These are phyloP conservation scores for Cricetomys ansorgei DNA, from an alignment of 2,113 vertebrate genomes.

Conservation along the genomic window DNA sequence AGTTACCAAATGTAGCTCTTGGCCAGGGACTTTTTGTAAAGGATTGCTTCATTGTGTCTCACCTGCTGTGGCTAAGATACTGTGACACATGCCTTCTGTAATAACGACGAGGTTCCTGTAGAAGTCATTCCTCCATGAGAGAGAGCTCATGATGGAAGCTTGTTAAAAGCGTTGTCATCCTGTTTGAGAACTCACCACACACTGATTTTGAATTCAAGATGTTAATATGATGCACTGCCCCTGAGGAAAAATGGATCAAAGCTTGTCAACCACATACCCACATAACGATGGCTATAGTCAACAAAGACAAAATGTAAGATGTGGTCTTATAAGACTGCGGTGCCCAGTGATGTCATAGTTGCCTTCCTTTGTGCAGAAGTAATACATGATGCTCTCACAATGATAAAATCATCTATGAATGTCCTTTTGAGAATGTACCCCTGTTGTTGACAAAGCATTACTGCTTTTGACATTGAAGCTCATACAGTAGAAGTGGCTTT, in stretches of 20 bases:
- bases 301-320: not conserved
- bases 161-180: constrained; percentile 7
- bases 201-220: not conserved
- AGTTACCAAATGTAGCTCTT: constrained; percentile 38
- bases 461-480: constrained; percentile 12
- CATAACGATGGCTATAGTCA: not conserved
- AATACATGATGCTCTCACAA: not conserved
- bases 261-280: not conserved
- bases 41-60: constrained; percentile 23
- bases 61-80: constrained; percentile 43
- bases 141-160: not conserved
- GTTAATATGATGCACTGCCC: not conserved
- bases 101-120: constrained; percentile 46
- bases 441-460: not conserved
- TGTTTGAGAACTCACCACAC: not conserved
- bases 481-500: not conserved
- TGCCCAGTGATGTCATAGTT: not conserved
- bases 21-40: constrained; percentile 15
- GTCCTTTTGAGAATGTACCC: not conserved
- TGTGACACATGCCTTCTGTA: constrained; percentile 36
- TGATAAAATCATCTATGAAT: not conserved
- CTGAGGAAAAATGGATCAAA: constrained; percentile 6
- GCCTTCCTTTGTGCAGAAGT: not conserved
- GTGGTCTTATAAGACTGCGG: not conserved
- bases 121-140: constrained; percentile 24